Base-by-base conservation (phyloP, 1,140 invertebrate genomes). In the Babylonia areolata region DNA sequence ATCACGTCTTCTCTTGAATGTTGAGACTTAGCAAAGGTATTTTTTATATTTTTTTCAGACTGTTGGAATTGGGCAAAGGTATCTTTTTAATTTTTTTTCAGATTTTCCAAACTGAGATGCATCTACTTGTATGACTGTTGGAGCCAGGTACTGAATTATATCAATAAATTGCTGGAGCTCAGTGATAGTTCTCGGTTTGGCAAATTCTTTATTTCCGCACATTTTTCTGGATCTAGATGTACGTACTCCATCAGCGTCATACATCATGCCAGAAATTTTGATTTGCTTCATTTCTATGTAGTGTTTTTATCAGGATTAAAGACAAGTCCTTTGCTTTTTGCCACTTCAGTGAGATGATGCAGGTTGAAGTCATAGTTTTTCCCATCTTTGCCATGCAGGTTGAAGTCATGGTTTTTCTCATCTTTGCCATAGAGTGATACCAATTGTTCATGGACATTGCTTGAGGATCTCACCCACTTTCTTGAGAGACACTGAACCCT, bases 391-490 rank as follows among this genome's bases (percentile, higher is more conserved):
- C 81, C 80, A 31, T 58, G 42, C 5, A 87, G 83, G 69, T 78
- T 85, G 20, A n/a, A 35, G 69, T 86, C 85, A 75, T 86, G 85
- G 39, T 86, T 54, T 86, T 64, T 39, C 28, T 81, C 79, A 92
- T 88, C 89, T 93, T 91, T 11, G 73, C 81, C 80, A 81, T 85
- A 81, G 73, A 86, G 92, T 86, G 80, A 92, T 93, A 15, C 92
- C 85, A 46, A 88, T 88, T 33, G 93, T 89, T 69, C 93, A 91
- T 51, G 46, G 3, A 2, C 42, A 46, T 75, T 86, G 31, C 15
- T 86, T 39, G 35, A 94, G 86, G 75, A 93, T 91, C 86, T 92
- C 81, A 33, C 87, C 87, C 88, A 92, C 93, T 64, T 85, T 79
- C 86, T 23, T 82, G 91, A 77, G 84, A 81, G 35, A 82, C 51